Percentiles rank a stretch among this genome's conserved stretches.
Evolutionary conservation across 1,140 invertebrate genomes (phyloP).

Genomic region (Orchesella cincta): DNA sequence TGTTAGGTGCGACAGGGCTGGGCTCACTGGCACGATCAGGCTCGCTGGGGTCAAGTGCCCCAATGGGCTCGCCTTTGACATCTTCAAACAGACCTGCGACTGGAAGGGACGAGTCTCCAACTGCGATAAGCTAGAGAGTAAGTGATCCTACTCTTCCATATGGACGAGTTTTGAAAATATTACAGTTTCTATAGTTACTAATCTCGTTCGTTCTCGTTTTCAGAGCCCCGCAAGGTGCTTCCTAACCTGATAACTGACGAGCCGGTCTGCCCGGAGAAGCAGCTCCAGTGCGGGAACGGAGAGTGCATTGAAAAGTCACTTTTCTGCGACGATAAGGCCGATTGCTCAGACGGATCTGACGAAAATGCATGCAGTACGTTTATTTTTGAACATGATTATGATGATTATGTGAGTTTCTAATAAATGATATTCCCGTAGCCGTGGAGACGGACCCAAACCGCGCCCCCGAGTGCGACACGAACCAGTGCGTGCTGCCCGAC

Average conservation of each 20-base stretch:
- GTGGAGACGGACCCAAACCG: slow-evolving; percentile 85
- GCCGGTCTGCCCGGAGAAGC: slow-evolving; percentile 82
- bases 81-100: slow-evolving; percentile 90
- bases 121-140: slow-evolving; percentile 89
- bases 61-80: slow-evolving; percentile 88
- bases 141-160: slow-evolving; percentile 60
- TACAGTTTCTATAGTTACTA: background rate
- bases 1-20: slow-evolving; percentile 87
- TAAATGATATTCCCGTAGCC: slow-evolving; percentile 61
- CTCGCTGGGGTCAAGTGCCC: slow-evolving; percentile 84
- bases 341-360: slow-evolving; percentile 92
- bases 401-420: too few relatives aligned
- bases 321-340: slow-evolving; percentile 87
- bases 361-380: slow-evolving; percentile 90
- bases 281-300: slow-evolving; percentile 83
- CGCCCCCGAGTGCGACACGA: slow-evolving; percentile 83
- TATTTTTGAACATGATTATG: slow-evolving; percentile 4
- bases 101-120: slow-evolving; percentile 95
- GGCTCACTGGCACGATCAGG: slow-evolving; percentile 77
- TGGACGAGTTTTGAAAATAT: background rate
- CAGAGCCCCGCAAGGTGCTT: slow-evolving; percentile 83
- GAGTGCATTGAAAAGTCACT: slow-evolving; percentile 86
- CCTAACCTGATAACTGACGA: slow-evolving; percentile 88
- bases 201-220: slow-evolving; percentile 50
- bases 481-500: slow-evolving; percentile 83